phyloP scores from a whole-genome alignment of 37 sponge, comb jelly and placozoan genomes.

The Petrosia ficiformis region DNA sequence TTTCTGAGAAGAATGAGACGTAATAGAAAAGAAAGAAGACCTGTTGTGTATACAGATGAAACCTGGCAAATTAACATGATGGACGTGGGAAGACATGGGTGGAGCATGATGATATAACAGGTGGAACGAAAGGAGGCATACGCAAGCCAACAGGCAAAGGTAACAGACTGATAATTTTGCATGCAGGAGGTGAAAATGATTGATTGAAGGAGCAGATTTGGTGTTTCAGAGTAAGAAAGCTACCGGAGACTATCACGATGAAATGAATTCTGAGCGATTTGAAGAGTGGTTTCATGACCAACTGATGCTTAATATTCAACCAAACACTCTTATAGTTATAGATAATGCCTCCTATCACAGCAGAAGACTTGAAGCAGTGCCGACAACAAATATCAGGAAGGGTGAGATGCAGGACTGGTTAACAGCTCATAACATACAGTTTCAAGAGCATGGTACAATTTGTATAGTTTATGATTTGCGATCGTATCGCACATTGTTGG shows the following conservation, averaged over 20 bases:
- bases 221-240: slow-evolving; percentile 10
- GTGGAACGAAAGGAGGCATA: slow-evolving; percentile 10
- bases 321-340: slow-evolving; percentile 12
- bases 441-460: no score
- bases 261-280: slow-evolving; percentile 9
- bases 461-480: no score
- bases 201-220: background rate
- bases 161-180: slow-evolving; percentile 6
- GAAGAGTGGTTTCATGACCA: slow-evolving; percentile 16
- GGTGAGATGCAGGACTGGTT: background rate
- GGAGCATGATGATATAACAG: slow-evolving; percentile 1
- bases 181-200: slow-evolving; percentile 11
- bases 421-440: no score
- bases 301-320: slow-evolving; percentile 4
- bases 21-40: background rate
- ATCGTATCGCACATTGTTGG: no score
- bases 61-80: slow-evolving; percentile 21
- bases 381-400: background rate
- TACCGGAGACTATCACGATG: slow-evolving; percentile 16
- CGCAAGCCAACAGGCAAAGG: slow-evolving; percentile 9
- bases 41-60: slow-evolving; percentile 20
- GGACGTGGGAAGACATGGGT: slow-evolving; percentile 7
- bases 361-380: background rate
- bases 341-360: slow-evolving; percentile 14
- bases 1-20: slow-evolving; percentile 11